phyloP scores from a whole-genome alignment of 2,113 vertebrate genomes.

The Entosphenus tridentatus region DNA sequence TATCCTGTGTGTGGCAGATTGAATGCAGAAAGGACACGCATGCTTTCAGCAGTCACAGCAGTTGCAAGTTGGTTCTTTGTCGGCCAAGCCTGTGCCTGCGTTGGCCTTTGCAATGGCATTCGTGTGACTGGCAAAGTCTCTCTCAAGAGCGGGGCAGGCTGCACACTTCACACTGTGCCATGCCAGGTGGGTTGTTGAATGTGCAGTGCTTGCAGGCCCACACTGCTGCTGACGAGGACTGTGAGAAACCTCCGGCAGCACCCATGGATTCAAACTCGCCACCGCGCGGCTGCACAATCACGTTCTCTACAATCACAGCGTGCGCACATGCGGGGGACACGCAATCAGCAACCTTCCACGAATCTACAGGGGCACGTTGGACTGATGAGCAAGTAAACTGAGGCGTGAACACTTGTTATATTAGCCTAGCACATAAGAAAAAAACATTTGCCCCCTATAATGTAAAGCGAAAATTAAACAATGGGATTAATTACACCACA shows the following conservation, averaged over 20 bases:
- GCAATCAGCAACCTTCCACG: background rate
- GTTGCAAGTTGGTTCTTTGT: no score
- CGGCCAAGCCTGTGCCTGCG: no score
- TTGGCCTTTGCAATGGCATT: no score
- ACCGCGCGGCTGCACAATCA: conserved; percentile 50
- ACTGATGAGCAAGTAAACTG: background rate
- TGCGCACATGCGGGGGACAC: background rate
- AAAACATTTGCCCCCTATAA: background rate
- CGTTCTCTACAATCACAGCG: conserved; percentile 35
- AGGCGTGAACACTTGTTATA: background rate
- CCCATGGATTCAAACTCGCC: conserved; percentile 53
- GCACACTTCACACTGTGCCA: conserved; percentile 93
- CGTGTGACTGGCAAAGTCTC: no score
- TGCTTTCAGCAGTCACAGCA: no score
- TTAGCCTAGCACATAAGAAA: conserved; percentile 3
- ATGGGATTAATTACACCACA: rapidly evolving
- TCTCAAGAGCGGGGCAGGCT: conserved; percentile 58
- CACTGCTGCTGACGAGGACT: conserved; percentile 37
- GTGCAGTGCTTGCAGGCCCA: conserved; percentile 97
- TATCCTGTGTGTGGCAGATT: no score
- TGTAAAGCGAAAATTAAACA: background rate
- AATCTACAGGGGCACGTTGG: background rate
- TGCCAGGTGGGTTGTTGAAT: conserved; percentile 96
- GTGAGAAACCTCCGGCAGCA: conserved; percentile 23
- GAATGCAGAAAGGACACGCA: no score